Evolutionary conservation across 2,888 invertebrate species (phyloP).

Genomic region (Eumerus sabulonum): DNA sequence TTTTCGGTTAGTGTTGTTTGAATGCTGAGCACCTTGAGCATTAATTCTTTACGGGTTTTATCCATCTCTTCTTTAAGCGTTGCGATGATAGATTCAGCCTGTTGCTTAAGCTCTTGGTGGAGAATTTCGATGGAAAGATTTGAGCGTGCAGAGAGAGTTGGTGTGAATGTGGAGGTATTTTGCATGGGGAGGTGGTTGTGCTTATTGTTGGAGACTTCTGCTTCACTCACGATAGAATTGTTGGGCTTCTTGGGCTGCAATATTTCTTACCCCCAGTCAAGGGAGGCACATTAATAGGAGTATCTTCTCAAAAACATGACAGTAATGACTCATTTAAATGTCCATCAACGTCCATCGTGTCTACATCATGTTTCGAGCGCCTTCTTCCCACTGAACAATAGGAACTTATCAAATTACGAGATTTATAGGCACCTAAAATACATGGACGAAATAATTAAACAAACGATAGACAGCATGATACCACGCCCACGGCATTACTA

Average conservation of each 20-base stretch:
- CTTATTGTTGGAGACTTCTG: constrained; percentile 5
- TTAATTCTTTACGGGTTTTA: constrained; percentile 13
- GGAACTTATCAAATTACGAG: too few species aligned
- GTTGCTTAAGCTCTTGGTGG: constrained; percentile 1
- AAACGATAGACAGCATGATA: too few species aligned
- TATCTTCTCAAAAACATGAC: too few species aligned
- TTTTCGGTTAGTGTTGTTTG: constrained; percentile 12
- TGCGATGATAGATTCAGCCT: not conserved
- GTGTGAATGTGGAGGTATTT: constrained; percentile 3
- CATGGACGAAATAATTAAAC: too few species aligned
- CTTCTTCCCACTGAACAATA: too few species aligned
- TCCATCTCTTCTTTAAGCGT: constrained; percentile 16
- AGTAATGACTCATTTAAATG: too few species aligned
- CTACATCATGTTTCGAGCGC: too few species aligned
- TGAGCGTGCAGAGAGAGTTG: constrained; percentile 2
- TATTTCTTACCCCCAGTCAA: too few species aligned
- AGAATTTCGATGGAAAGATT: constrained; percentile 10
- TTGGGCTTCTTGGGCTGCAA: constrained; percentile 7
- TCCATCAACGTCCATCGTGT: too few species aligned
- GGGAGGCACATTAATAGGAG: too few species aligned
- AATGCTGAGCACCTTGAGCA: constrained; percentile 7
- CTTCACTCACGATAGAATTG: constrained; percentile 1
- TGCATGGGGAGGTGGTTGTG: not conserved
- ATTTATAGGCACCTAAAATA: too few species aligned
- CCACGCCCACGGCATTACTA: too few species aligned